A percentile compares a stretch with the other conserved stretches of the same genome.
Conservation (phyloP, 1,140 invertebrate species). For the Scaptomyza graminum region DNA sequence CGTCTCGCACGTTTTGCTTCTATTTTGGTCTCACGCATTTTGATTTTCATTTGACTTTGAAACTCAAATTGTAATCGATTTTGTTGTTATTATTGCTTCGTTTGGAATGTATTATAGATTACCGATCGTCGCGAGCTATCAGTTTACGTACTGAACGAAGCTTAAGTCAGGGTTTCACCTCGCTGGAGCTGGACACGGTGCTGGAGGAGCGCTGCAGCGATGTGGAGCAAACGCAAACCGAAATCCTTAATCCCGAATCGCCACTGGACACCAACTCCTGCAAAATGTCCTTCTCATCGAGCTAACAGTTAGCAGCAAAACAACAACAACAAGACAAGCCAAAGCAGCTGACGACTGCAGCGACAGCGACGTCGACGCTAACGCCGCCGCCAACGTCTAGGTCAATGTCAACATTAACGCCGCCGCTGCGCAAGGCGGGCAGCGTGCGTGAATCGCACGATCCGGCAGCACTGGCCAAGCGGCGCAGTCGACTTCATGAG, state of each 20-base stretch:
- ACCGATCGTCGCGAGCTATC: constrained; percentile 86
- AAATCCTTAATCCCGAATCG: constrained; percentile 78
- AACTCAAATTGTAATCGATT: constrained; percentile 9
- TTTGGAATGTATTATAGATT: constrained; percentile 71
- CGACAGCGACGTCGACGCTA: not conserved
- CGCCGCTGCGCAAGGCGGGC: constrained; percentile 62
- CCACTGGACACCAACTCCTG: constrained; percentile 78
- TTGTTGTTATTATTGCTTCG: constrained; percentile 1
- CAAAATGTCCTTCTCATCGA: constrained; percentile 80
- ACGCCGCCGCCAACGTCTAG: not conserved
- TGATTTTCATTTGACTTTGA: constrained; percentile 9
- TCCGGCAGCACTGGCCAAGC: constrained; percentile 57
- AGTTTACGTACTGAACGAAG: constrained; percentile 87
- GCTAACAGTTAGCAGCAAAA: constrained; percentile 78
- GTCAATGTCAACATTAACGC: constrained; percentile 19
- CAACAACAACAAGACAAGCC: constrained; percentile 39
- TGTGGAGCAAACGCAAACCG: constrained; percentile 87
- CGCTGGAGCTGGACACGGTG: constrained; percentile 91
- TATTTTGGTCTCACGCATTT: constrained; percentile 23
- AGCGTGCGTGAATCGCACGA: constrained; percentile 60
- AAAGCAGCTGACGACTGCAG: not conserved
- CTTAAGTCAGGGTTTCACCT: constrained; percentile 88
- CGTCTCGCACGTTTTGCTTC: constrained; percentile 9
- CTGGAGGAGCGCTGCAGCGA: constrained; percentile 90
- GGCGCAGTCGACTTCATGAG: constrained; percentile 66